These are phyloP conservation scores for Phthorimaea operculella DNA, from an alignment of 1,140 invertebrate genomes.

Conservation along the genomic window DNA sequence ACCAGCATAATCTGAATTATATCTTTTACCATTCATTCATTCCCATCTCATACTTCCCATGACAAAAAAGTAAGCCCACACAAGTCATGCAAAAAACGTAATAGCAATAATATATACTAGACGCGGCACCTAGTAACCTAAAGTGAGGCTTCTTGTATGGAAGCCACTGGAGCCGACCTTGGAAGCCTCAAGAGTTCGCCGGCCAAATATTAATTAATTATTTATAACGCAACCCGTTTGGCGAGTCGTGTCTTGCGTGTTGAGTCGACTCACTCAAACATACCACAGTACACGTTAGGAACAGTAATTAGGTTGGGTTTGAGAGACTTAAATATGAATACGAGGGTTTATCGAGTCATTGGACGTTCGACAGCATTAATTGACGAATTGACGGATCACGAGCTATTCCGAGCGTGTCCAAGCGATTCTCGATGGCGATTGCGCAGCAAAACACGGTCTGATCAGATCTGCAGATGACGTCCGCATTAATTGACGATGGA, in stretches of 20 bases:
- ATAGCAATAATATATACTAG: not conserved
- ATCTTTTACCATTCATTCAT: too few relatives aligned
- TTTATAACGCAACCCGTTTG: conserved; percentile 46
- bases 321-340: too few relatives aligned
- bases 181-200: conserved; percentile 35
- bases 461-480: not conserved
- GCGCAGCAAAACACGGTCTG: not conserved
- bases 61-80: too few relatives aligned
- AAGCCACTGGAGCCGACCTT: conserved; percentile 28
- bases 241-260: conserved; percentile 33
- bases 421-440: not conserved
- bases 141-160: conserved; percentile 17
- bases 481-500: not conserved
- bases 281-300: not conserved
- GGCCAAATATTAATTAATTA: conserved; percentile 52
- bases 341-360: too few relatives aligned
- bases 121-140: conserved; percentile 2
- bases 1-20: too few relatives aligned
- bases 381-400: too few relatives aligned
- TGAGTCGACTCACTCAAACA: conserved; percentile 22
- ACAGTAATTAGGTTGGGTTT: too few relatives aligned
- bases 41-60: too few relatives aligned
- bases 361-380: too few relatives aligned
- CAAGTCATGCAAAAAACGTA: too few relatives aligned
- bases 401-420: too few relatives aligned